Base-by-base conservation (phyloP, 2,113 vertebrate genomes). In the Embiotoca jacksoni region DNA sequence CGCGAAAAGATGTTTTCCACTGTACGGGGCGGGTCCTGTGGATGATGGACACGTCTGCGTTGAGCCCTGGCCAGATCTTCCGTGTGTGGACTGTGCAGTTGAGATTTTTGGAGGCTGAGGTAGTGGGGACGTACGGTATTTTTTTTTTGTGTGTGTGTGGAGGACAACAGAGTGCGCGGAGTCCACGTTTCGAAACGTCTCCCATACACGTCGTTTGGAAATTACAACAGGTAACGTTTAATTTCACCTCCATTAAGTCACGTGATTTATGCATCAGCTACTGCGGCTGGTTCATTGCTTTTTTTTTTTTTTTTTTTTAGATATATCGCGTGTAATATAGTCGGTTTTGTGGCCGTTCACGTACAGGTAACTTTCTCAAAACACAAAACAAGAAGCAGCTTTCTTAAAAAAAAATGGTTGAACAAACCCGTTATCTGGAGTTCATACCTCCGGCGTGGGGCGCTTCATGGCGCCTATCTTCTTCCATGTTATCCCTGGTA, bases 41-140 rank as follows among this genome's bases (percentile, higher is more conserved):
- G 69, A 83, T 92, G 92, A 91, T 87, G 41, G 91, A 83, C 88
- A 89, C 72, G 77, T 87, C 60, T 79, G 39, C 62, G 52, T 78
- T 84, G 80, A 65, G 69, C 69, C 59, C 0, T 0, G 2, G 75
- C 78, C 88, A 91, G 90, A 86, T 84, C 77, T 49, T 86, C 81
- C 16, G 77, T 76, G 67, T 9, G 84, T 35, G 79, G 82, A 77
- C 57, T 80, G 79, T 50, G 64, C 23, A 23, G 83, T 80, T 66
- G 83, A 77, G 88, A 78, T 75, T 87, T 88, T 63, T 59, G 72
- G 75, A 88, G 86, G 58, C 72, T 84, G 69, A 62, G 67, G 36
- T 35, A 71, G 68, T 30, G 78, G 86, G 84, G 23, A 23, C 23
- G 23, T 23, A 73, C 72, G 59, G 35, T 30, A 55, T 71, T 10